phyloP scores from a whole-genome alignment of 2,888 invertebrate genomes.

The Cheilosia pagana region DNA sequence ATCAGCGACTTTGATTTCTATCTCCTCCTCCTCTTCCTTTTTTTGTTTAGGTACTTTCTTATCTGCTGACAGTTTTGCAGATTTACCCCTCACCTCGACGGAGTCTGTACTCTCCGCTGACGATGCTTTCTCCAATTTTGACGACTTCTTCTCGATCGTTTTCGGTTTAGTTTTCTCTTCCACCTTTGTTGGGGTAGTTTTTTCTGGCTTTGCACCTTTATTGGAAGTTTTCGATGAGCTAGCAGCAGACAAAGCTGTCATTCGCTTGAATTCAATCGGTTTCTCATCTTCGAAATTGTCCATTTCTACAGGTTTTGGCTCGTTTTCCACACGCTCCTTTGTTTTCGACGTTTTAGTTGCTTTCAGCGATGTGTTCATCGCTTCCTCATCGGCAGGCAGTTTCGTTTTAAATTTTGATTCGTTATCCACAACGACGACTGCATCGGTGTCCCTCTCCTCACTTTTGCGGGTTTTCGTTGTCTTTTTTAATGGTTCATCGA shows the following conservation, averaged over 20 bases:
- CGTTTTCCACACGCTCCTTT: constrained; percentile 45
- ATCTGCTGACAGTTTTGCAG: neutral
- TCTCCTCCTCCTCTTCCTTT: neutral
- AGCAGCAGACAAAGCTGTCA: constrained; percentile 36
- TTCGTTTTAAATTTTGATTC: constrained; percentile 11
- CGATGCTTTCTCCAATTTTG: constrained; percentile 33
- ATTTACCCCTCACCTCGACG: constrained; percentile 6
- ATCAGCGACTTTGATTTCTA: neutral
- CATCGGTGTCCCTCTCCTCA: constrained; percentile 29
- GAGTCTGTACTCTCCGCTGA: constrained; percentile 41
- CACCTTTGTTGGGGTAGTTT: constrained; percentile 51
- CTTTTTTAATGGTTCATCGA: constrained; percentile 24
- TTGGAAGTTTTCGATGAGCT: constrained; percentile 23
- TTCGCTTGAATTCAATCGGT: constrained; percentile 74
- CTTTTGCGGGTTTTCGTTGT: constrained; percentile 53
- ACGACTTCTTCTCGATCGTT: constrained; percentile 22
- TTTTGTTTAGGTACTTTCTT: neutral
- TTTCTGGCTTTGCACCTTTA: constrained; percentile 51
- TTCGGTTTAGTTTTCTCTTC: constrained; percentile 31
- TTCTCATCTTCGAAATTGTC: constrained; percentile 66
- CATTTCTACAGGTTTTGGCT: constrained; percentile 29
- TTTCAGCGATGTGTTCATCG: neutral
- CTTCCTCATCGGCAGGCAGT: neutral
- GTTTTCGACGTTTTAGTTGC: constrained; percentile 34
- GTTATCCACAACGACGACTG: neutral